Base-by-base conservation (phyloP, 2,888 invertebrate genomes). In the Labia minor region DNA sequence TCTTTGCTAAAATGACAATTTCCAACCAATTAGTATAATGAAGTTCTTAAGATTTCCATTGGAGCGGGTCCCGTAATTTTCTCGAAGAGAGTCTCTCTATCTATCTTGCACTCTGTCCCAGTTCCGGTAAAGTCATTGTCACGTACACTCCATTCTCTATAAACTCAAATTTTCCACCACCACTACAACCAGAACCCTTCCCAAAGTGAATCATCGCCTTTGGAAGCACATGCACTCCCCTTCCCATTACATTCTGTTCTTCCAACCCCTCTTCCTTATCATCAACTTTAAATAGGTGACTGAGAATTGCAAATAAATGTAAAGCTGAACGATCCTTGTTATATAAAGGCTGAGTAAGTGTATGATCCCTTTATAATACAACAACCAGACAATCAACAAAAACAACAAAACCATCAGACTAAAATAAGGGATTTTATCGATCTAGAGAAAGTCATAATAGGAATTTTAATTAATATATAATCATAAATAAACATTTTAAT, bases 311-410 rank as follows among this genome's bases (percentile, higher is more conserved):
- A 49, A 49, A 49, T 49, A 49, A 49, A 49, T 49, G 49, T 49
- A 49, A 49, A 49, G 49, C 49, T 16, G 49, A 49, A 49, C 49
- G 49, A 49, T 49, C 49, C 49, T 49, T 49, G 49, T 49, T 49
- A 49, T 49, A 14, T 4, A 49, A 49, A 49, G 49, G n/a, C 49
- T 3, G 6, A 49, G n/a, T 16, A 49, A 49, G 49, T 49, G n/a
- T 8, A 49, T 49, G 49, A 49, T 49, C 49, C 49, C 16, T 49
- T 49, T 49, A 49, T 16, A 49, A 4, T 16, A 49, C 49, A 16
- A 49, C 49, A 49, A 49, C 49, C 3, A 16, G 2, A 49, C 6
- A 4, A 49, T 2, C 49, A 14, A 49, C 49, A 49, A 49, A 3
- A 49, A 49, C 49, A 33, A 33, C 33, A 33, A n/a, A n/a, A n/a